These are phyloP conservation scores for Burhinus bistriatus DNA, from an alignment of 2,113 vertebrate species.

Conservation along the genomic window DNA sequence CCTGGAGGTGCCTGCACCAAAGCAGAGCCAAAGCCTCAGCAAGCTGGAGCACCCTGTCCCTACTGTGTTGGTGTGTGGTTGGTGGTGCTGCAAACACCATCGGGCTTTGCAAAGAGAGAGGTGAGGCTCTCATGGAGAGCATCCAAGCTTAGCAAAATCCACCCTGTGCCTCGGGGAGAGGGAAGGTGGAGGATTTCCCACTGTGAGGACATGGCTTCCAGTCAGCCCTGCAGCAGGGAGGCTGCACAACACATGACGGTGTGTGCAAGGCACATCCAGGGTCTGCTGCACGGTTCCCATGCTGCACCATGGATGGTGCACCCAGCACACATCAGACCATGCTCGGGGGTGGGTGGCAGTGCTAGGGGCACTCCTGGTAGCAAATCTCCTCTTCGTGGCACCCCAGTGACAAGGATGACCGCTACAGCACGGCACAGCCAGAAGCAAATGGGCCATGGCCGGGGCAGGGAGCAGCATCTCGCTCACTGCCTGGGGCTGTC, in stretches of 20 bases:
- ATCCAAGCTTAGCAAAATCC: background rate
- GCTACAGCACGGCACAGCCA: accelerated
- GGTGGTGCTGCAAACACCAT: background rate
- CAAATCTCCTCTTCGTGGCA: background rate
- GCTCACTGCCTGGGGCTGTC: accelerated
- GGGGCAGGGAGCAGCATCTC: background rate
- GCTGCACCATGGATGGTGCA: accelerated
- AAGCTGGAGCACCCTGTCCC: no score
- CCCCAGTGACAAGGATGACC: background rate
- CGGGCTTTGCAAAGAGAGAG: accelerated
- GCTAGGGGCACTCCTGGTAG: background rate
- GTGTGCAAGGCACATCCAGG: background rate
- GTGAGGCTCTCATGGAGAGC: background rate
- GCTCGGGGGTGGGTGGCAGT: background rate
- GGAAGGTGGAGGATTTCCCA: background rate
- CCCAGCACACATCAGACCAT: accelerated
- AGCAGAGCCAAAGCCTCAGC: background rate
- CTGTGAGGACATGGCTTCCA: background rate
- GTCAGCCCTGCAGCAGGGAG: background rate
- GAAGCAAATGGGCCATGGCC: background rate
- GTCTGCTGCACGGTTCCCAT: background rate
- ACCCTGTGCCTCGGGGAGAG: accelerated
- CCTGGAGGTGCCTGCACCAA: background rate
- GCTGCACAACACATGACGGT: accelerated
- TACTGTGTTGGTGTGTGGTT: accelerated